Percentiles rank a stretch among this genome's conserved stretches.
These are phyloP conservation scores for Lepetodrilus schrolli DNA, from an alignment of 2,888 invertebrate genomes.

Conservation along the genomic window DNA sequence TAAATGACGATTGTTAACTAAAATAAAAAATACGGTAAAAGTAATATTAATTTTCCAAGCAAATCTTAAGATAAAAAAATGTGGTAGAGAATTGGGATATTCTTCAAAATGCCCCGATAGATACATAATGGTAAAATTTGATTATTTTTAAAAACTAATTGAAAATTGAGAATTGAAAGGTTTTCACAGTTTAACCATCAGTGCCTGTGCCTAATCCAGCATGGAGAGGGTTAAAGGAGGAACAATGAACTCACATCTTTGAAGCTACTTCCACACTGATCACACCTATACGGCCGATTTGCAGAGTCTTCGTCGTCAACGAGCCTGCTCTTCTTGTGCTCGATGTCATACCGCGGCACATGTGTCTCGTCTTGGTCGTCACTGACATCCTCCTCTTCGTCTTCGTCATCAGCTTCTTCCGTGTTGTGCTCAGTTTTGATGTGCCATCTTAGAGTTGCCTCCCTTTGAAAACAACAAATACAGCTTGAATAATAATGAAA, in stretches of 20 bases:
- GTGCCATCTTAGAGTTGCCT: conserved; percentile 68
- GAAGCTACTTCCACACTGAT: conserved; percentile 54
- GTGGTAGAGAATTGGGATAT: no score
- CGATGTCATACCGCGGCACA: conserved; percentile 22
- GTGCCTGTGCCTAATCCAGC: no score
- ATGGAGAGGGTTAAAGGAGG: no score
- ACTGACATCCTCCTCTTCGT: conserved; percentile 44
- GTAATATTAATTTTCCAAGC: no score
- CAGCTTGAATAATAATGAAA: no score
- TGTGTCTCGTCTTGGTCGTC: conserved; percentile 48
- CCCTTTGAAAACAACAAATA: conserved; percentile 56
- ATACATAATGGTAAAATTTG: no score
- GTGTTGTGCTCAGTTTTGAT: conserved; percentile 62
- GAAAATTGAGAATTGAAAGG: no score
- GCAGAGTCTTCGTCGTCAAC: neutral
- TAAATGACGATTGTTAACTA: no score
- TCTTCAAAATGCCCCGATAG: no score
- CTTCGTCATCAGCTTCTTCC: conserved; percentile 41
- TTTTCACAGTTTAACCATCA: neutral
- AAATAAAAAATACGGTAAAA: no score
- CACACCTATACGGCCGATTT: conserved; percentile 30
- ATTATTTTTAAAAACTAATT: no score
- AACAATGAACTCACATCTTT: conserved; percentile 57
- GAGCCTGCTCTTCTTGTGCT: neutral
- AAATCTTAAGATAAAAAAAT: no score